Conservation (phyloP, 2,113 vertebrate species). For the human region DNA sequence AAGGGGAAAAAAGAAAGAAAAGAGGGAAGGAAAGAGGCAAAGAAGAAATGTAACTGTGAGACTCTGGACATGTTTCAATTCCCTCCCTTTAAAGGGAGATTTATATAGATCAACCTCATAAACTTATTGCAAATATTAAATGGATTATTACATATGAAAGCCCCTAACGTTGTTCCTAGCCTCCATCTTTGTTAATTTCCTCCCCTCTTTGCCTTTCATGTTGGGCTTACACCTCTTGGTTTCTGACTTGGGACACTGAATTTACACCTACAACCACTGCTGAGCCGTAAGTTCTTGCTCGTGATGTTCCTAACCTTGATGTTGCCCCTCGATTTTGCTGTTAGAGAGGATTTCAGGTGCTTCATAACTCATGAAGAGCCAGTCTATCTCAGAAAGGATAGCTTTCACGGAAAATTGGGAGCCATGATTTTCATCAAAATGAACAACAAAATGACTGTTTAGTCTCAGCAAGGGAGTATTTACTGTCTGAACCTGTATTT, state of each 20-base stretch:
- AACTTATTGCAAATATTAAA: not conserved
- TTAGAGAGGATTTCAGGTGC: not conserved
- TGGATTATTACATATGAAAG: not conserved
- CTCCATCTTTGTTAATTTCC: not conserved
- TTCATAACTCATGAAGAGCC: conserved; percentile 19
- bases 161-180: not conserved
- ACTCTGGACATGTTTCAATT: not conserved
- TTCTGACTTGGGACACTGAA: not conserved
- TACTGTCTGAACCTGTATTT: conserved; percentile 4
- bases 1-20: not conserved
- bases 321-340: not conserved
- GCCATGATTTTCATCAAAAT: conserved; percentile 46
- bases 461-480: conserved; percentile 26
- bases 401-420: conserved; percentile 8
- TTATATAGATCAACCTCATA: not conserved
- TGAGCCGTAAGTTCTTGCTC: not conserved
- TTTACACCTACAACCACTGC: not conserved
- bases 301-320: not conserved
- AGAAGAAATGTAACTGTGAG: not conserved
- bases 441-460: conserved; percentile 34
- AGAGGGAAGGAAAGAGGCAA: not conserved
- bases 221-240: not conserved
- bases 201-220: not conserved
- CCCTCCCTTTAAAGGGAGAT: not conserved
- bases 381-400: not conserved